Conservation (phyloP, 2,113 vertebrate species). For the Hyperoodon ampullatus region DNA sequence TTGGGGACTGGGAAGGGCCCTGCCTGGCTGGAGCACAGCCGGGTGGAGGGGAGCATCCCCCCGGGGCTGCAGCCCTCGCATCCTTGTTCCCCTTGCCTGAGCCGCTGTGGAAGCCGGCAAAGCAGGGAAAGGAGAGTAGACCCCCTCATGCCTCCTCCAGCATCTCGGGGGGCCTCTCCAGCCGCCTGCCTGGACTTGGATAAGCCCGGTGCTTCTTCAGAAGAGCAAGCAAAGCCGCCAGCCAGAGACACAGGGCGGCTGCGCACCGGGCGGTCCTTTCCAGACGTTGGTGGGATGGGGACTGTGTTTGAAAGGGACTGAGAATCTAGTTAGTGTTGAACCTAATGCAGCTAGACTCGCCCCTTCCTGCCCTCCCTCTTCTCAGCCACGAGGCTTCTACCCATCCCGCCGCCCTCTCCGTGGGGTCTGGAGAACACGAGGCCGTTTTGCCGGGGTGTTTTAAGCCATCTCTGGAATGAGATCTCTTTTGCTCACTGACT, state of each 20-base stretch:
- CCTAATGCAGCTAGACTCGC: rapidly evolving
- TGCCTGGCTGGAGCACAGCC: background rate
- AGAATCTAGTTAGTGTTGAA: background rate
- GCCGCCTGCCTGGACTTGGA: background rate
- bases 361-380: background rate
- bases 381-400: background rate
- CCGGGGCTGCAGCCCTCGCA: rapidly evolving
- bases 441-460: background rate
- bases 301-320: background rate
- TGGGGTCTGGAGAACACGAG: background rate
- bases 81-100: background rate
- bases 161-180: background rate
- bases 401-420: background rate
- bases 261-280: rapidly evolving
- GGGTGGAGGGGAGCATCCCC: background rate
- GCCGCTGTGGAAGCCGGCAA: background rate
- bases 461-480: background rate
- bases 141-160: background rate
- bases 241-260: background rate
- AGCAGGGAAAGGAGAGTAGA: background rate
- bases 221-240: background rate
- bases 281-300: rapidly evolving
- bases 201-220: background rate
- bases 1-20: background rate
- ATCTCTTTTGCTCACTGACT: background rate